Evolutionary conservation across 1,140 invertebrate genomes (phyloP).

Genomic region (Cydia strobilella): DNA sequence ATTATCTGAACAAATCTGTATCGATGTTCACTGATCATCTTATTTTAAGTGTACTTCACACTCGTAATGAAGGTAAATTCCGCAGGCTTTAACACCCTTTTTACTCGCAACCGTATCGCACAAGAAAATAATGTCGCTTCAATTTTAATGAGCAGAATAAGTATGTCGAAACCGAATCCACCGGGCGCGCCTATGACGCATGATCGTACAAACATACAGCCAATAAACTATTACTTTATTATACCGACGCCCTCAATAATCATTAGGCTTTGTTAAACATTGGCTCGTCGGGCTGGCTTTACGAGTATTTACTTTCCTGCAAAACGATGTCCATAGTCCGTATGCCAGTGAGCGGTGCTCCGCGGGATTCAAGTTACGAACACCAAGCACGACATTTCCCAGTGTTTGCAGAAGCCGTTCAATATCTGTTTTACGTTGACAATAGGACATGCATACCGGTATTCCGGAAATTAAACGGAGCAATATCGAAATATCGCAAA

Average conservation of each 20-base stretch:
- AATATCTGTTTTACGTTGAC: background rate
- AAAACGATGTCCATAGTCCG: slow-evolving; percentile 20
- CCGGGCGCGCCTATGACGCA: slow-evolving; percentile 37
- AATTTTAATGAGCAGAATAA: slow-evolving; percentile 24
- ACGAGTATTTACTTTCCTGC: slow-evolving; percentile 37
- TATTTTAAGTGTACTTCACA: no score
- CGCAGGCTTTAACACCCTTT: no score
- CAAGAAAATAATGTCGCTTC: background rate
- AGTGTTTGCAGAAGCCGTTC: background rate
- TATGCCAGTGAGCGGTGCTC: background rate
- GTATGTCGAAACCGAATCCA: slow-evolving; percentile 21
- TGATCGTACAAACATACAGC: slow-evolving; percentile 35
- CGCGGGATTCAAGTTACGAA: slow-evolving; percentile 14
- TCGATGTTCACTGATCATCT: no score
- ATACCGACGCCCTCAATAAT: slow-evolving; percentile 37
- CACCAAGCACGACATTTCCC: background rate
- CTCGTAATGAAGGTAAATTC: no score
- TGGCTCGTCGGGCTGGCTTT: slow-evolving; percentile 30
- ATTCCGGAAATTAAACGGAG: background rate
- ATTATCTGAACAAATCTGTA: no score
- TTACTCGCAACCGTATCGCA: background rate
- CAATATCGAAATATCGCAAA: no score
- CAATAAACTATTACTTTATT: slow-evolving; percentile 41
- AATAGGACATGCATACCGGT: background rate
- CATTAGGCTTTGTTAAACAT: slow-evolving; percentile 39